These are phyloP conservation scores for Trachemys scripta DNA, from an alignment of 2,113 vertebrate species.

Conservation along the genomic window DNA sequence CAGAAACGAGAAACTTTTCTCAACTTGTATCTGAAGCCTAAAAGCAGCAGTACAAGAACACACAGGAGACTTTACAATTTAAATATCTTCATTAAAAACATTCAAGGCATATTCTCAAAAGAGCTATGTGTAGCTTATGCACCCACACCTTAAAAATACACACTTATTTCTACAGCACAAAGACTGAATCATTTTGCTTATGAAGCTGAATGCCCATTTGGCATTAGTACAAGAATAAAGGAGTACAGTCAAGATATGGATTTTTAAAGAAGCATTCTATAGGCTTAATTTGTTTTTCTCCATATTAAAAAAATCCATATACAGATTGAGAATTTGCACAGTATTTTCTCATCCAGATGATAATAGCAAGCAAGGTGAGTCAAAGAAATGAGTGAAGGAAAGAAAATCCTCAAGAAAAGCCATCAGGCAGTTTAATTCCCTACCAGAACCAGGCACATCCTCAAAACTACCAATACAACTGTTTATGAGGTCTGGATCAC, in stretches of 20 bases:
- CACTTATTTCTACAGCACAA: background rate
- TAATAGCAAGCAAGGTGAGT: background rate
- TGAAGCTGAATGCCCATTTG: background rate
- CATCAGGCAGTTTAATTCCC: background rate
- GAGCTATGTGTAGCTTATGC: background rate
- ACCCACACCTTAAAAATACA: accelerated
- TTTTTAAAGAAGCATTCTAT: background rate
- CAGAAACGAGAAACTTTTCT: background rate
- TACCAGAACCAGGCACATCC: background rate
- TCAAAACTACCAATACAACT: background rate
- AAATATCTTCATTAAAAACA: background rate
- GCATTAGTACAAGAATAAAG: background rate
- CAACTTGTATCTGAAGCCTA: constrained; percentile 13
- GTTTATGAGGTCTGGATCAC: background rate
- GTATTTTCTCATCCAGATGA: background rate
- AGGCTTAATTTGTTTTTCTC: background rate
- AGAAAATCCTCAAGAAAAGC: background rate
- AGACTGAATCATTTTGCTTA: background rate
- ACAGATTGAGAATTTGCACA: background rate
- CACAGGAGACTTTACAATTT: background rate
- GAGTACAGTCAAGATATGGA: background rate
- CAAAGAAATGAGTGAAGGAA: background rate
- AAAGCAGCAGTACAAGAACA: background rate
- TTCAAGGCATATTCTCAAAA: background rate
- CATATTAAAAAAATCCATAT: background rate